Evolutionary conservation across 2,888 invertebrate genomes (phyloP).

Genomic region (Acronicta alni): DNA sequence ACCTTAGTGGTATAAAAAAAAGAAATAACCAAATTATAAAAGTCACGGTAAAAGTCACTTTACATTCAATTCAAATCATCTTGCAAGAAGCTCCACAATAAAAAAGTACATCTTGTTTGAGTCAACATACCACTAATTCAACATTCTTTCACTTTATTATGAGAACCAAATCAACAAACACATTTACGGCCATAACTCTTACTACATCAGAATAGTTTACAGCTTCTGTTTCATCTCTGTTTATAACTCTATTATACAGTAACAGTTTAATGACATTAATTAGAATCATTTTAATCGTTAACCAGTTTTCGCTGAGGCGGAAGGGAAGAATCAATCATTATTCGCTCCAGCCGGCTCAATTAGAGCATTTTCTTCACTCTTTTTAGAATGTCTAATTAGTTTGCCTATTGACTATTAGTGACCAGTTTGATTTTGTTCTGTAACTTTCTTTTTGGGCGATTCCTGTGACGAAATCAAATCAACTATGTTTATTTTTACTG

Average conservation of each 20-base stretch:
- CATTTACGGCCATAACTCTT: conserved; percentile 1
- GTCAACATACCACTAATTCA: conserved; percentile 11
- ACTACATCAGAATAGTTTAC: conserved; percentile 59
- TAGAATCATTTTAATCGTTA: conserved; percentile 79
- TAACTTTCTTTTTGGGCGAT: background rate
- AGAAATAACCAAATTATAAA: conserved; percentile 1
- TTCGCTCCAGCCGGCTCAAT: conserved; percentile 49
- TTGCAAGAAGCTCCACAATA: no score
- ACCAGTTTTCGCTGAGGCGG: conserved; percentile 71
- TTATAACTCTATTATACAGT: conserved; percentile 66
- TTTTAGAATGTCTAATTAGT: conserved; percentile 30
- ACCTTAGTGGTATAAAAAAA: no score
- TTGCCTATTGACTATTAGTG: conserved; percentile 25
- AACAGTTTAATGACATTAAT: conserved; percentile 73
- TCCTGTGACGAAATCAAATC: background rate
- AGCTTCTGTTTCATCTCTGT: conserved; percentile 60
- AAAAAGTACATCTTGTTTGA: background rate
- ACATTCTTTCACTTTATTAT: conserved; percentile 15
- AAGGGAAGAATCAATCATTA: conserved; percentile 59
- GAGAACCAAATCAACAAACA: conserved; percentile 30
- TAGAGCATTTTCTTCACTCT: conserved; percentile 37
- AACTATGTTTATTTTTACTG: no score
- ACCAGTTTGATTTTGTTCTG: conserved; percentile 9
- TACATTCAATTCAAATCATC: no score
- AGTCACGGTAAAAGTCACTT: no score